A percentile compares a stretch with the other conserved stretches of the same genome.
These are phyloP conservation scores for Ennomos erosarius DNA, from an alignment of 2,888 invertebrate genomes.

Conservation along the genomic window DNA sequence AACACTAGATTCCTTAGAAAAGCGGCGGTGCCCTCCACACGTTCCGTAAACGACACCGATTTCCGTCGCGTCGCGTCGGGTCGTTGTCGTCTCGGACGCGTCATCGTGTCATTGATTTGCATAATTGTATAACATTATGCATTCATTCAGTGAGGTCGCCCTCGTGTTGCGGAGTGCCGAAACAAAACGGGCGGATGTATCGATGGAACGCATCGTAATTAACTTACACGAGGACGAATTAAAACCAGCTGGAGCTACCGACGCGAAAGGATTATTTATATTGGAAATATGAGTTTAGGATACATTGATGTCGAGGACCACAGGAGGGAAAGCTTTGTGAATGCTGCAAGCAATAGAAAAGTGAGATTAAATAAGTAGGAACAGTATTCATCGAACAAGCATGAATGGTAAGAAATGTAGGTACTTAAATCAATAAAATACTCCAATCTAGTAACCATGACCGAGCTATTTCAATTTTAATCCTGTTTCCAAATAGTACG, in stretches of 20 bases:
- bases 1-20: conserved; percentile 17
- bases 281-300: background rate
- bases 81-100: conserved; percentile 59
- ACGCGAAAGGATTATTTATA: conserved; percentile 3
- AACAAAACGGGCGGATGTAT: conserved; percentile 59
- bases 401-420: conserved; percentile 11
- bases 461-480: conserved; percentile 35
- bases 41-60: conserved; percentile 69
- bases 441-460: conserved; percentile 37
- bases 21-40: conserved; percentile 25
- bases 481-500: conserved; percentile 35
- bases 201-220: conserved; percentile 41
- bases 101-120: conserved; percentile 60
- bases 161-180: conserved; percentile 60
- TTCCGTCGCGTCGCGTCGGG: conserved; percentile 65
- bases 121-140: conserved; percentile 81
- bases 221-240: conserved; percentile 36
- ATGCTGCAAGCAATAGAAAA: no score
- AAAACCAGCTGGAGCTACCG: conserved; percentile 15
- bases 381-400: background rate
- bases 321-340: no score
- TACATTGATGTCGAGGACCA: background rate
- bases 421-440: conserved; percentile 28
- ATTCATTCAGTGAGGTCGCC: conserved; percentile 73
- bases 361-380: no score